Evolutionary conservation across 1,140 invertebrate species (phyloP).

Genomic region (Chlorops oryzae): DNA sequence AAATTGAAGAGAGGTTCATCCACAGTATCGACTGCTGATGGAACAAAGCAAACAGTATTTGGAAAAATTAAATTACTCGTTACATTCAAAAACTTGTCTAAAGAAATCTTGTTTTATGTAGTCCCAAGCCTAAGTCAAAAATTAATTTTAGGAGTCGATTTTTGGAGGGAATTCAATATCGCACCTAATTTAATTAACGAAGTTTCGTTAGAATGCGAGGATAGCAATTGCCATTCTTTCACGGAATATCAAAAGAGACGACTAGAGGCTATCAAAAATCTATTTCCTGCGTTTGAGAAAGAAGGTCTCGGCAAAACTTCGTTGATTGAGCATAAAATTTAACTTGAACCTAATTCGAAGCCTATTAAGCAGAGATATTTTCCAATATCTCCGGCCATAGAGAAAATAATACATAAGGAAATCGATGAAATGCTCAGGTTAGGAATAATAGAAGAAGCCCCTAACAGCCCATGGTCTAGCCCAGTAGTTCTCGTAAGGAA

Average conservation of each 20-base stretch:
- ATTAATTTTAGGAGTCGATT: not conserved
- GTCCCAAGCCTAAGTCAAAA: slow-evolving; percentile 1
- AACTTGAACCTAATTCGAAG: slow-evolving; percentile 19
- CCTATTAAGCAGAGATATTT: slow-evolving; percentile 28
- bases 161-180: slow-evolving; percentile 10
- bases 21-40: not conserved
- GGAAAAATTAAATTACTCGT: not conserved
- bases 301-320: slow-evolving; percentile 22
- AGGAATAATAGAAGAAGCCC: slow-evolving; percentile 22
- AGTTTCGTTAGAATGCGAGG: slow-evolving; percentile 31
- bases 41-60: not conserved
- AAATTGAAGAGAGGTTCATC: not conserved
- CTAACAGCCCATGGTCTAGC: no score
- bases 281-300: no score
- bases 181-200: not conserved
- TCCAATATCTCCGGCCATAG: no score
- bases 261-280: no score
- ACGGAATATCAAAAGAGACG: no score
- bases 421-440: no score
- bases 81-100: not conserved
- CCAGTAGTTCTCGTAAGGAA: no score
- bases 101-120: not conserved
- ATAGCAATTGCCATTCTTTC: no score
- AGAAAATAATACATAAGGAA: no score
- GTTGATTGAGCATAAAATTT: slow-evolving; percentile 23